These are phyloP conservation scores for Atta texana DNA, from an alignment of 1,140 invertebrate species.

Conservation along the genomic window DNA sequence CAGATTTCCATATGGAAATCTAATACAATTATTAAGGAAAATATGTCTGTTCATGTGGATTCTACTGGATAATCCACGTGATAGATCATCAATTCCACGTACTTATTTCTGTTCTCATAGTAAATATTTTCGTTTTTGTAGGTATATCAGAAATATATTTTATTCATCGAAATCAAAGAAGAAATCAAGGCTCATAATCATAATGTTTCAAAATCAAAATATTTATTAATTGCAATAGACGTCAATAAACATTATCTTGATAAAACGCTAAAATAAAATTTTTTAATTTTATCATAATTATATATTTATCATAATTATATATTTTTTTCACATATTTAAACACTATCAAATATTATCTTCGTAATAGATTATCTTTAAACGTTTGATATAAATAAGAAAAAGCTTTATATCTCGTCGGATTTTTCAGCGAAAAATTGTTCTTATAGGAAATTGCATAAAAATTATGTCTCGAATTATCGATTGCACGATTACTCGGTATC, in stretches of 20 bases:
- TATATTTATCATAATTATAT: no score
- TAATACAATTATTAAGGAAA: no score
- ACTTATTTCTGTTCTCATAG: no score
- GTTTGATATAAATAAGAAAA: not conserved
- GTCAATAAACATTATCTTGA: not conserved
- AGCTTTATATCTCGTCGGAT: not conserved
- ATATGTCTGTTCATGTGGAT: no score
- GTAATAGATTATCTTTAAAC: not conserved
- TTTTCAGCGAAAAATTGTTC: not conserved
- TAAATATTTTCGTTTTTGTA: not conserved
- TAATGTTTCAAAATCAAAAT: not conserved
- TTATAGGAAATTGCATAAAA: not conserved
- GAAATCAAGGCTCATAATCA: not conserved
- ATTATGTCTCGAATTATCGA: conserved; percentile 18
- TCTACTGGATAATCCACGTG: no score
- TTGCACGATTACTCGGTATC: not conserved
- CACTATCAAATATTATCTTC: not conserved
- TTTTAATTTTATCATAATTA: not conserved
- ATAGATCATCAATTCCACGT: no score
- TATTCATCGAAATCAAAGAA: not conserved
- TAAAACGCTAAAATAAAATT: not conserved
- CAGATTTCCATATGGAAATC: no score
- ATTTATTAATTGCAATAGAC: not conserved
- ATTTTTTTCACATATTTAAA: not conserved
- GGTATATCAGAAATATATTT: not conserved